Evolutionary conservation across 2,113 vertebrate species (phyloP).

Genomic region (Chloroceryle aenea): DNA sequence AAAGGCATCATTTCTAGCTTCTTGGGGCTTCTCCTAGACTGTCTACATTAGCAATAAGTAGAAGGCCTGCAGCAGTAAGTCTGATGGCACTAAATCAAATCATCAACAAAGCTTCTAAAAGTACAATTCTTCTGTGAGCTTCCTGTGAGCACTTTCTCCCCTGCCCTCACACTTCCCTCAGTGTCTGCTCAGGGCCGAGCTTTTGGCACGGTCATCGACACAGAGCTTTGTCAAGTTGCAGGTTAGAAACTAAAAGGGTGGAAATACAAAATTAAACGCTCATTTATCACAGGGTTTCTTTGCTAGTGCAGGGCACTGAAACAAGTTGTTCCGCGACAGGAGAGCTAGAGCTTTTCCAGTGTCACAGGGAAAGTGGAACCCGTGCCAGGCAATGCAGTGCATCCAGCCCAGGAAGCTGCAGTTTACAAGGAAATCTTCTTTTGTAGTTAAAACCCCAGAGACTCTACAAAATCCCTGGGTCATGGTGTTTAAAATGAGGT

Average conservation of each 20-base stretch:
- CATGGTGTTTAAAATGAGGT: not conserved
- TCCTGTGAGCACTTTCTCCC: not conserved
- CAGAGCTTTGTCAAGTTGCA: not conserved
- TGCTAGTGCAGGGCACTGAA: not conserved
- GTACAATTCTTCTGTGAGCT: not conserved
- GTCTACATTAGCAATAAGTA: not conserved
- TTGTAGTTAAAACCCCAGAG: not conserved
- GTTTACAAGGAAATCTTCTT: not conserved
- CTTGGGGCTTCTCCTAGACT: not conserved
- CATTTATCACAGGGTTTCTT: slow-evolving; percentile 2
- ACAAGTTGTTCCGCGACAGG: not conserved
- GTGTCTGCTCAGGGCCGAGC: not conserved
- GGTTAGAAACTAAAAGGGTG: not conserved
- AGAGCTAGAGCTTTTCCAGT: not conserved
- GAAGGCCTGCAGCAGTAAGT: not conserved
- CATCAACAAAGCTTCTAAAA: not conserved
- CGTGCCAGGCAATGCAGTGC: not conserved
- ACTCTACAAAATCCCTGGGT: not conserved
- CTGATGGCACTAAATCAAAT: slow-evolving; percentile 32
- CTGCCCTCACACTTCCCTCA: not conserved
- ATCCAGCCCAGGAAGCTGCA: not conserved
- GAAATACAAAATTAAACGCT: not conserved
- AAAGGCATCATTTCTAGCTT: not conserved
- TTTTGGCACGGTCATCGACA: not conserved
- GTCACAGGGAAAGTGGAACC: not conserved